Evolutionary conservation across 1,140 invertebrate genomes (phyloP).

Genomic region (Diorhabda elongata): DNA sequence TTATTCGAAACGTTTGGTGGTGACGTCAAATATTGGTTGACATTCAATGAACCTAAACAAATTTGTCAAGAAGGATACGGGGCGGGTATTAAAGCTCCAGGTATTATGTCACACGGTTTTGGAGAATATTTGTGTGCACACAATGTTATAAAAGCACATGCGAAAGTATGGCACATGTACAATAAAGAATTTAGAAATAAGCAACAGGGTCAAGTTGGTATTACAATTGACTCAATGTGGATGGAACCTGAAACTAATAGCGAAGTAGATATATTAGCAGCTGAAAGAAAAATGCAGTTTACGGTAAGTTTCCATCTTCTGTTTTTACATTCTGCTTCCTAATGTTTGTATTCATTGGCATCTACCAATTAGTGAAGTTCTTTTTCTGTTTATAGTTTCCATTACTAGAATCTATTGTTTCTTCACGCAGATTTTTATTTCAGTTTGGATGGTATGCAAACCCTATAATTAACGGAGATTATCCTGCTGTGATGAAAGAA

Average conservation of each 20-base stretch:
- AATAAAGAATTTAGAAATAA: slow-evolving; percentile 29
- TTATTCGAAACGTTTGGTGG: slow-evolving; percentile 34
- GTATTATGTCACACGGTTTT: slow-evolving; percentile 32
- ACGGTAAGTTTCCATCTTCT: slow-evolving; percentile 41
- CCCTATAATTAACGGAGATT: slow-evolving; percentile 61
- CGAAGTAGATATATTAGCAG: slow-evolving; percentile 24
- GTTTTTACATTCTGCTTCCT: not conserved
- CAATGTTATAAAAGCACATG: slow-evolving; percentile 35
- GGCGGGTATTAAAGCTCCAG: slow-evolving; percentile 24
- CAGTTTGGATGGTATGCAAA: slow-evolving; percentile 58
- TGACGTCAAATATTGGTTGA: slow-evolving; percentile 51
- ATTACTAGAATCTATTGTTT: too few relatives aligned
- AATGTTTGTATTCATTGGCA: not conserved
- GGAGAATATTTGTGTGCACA: slow-evolving; percentile 38
- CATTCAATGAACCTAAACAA: slow-evolving; percentile 51
- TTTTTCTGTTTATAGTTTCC: too few relatives aligned
- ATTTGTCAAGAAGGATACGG: slow-evolving; percentile 36
- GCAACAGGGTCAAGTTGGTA: slow-evolving; percentile 48
- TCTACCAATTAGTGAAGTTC: not conserved
- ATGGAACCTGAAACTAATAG: slow-evolving; percentile 21
- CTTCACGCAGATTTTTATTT: slow-evolving; percentile 15
- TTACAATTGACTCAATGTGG: slow-evolving; percentile 41
- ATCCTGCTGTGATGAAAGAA: slow-evolving; percentile 56
- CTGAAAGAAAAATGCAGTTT: slow-evolving; percentile 49
- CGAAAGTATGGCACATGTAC: slow-evolving; percentile 36